Base-by-base conservation (phyloP, 1,140 invertebrate genomes). In the Atta texana region DNA sequence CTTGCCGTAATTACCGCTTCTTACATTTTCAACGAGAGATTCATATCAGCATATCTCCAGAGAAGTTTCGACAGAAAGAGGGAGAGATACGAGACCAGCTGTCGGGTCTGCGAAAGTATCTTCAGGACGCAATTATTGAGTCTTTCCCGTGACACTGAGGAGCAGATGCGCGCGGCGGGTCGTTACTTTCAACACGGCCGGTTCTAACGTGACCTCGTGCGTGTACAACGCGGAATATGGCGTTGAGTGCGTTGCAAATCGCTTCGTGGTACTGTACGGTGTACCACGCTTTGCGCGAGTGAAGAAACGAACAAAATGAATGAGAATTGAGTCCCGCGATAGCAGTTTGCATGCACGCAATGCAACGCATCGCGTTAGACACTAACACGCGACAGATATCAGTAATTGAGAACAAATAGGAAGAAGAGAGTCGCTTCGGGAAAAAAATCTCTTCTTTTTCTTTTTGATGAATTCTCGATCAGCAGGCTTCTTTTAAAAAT, bases 161-260 rank as follows among this genome's bases (percentile, higher is more conserved):
- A 85, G 63, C 87, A 89, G 90, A 91, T 86, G 91, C 59, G 51
- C 53, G 53, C 63, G n/a, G 14, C 34, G 85, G 77, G 88, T 92
- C 90, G 87, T 92, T 90, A 91, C 76, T 91, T 87, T 21, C 90
- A 91, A 90, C 77, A 87, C 88, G 87, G 74, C 89, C 66, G 75
- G 12, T 84, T 66, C 76, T 76, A 85, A 87, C 78, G 87, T 75
- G 88, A 90, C 89, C 78, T 75, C 85, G 61, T 80, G 85, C 55
- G 85, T 49, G 51, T 59, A 16, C 21, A n/a, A n/a, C 18, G 24
- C 66, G 66, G 28, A 68, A 80, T 68, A 72, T 63, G 44, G 59
- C 49, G 39, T 28, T 8, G 72, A 64, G 10, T 16, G 12, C 49
- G 49, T 85, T 39, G 39, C 71, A 59, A 77, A 78, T 49, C 59